Evolutionary conservation across 92 coral and sea anemone genomes (phyloP), one percentile per base, ranked within the genome.

Genomic region (Galaxea fascicularis): DNA sequence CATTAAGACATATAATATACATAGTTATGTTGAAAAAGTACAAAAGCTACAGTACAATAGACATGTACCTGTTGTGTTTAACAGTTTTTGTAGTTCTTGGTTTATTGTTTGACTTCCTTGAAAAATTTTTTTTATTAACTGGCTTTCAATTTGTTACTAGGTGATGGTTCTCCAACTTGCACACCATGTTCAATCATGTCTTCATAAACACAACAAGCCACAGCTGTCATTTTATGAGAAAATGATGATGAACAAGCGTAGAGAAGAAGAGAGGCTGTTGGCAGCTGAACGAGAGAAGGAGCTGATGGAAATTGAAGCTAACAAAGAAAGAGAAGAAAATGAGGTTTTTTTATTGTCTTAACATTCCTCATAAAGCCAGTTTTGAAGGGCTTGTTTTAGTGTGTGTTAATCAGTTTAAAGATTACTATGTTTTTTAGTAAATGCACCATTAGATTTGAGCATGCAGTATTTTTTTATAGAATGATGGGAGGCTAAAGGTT

Each of bases 81-180:
- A n/a, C n/a, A n/a, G 3, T 35, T 35, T 35, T 35, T 6, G 41
- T 35, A 35, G 41, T 35, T 2, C 6, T 6, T 35, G 41, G 6
- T 35, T 35, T 35, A 2, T 35, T 35, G 41, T 35, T 35, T 35
- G 6, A 2, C 6, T 35, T 2, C 41, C 41, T 35, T 35, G 41
- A 35, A 35, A 35, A 2, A 35, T 2, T 6, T 6, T 35, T 35
- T 6, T 2, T 35, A 35, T 35, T 2, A 35, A n/a, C n/a, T 76
- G 45, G 15, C 52, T 18, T 30, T 30, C n/a, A 21, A 18, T 69
- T 31, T 77, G 15, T 22, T 44, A 0, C 65, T 41, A 95, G 98
- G 98, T 92, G 67, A 96, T 96, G 99, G 91, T 96, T 57, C 88
- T 95, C 17, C 96, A 96, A 70, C 84, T 96, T 52, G 99, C 99